Evolutionary conservation across 2,113 vertebrate genomes (phyloP), one percentile per base, ranked within the genome.

Genomic region (Peromyscus leucopus): DNA sequence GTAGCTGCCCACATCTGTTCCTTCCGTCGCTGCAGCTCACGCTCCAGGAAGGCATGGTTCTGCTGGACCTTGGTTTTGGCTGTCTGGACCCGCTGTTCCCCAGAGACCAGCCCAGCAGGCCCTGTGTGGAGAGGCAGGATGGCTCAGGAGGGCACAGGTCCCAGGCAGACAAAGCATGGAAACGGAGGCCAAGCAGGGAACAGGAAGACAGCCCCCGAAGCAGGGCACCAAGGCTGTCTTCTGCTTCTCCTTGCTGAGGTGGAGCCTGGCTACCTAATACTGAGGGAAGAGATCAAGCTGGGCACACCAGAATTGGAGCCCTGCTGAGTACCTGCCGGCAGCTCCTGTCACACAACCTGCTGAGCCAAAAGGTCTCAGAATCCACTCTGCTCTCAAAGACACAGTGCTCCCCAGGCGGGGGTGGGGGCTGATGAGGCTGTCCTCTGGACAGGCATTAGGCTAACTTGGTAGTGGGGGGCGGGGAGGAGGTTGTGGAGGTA

Each of bases 31-130:
- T 99, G 98, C 46, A 99, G 95, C 36, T 99, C 99, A 93, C 98
- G 99, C 95, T 99, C 99, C 93, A 99, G 97, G n/a, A 98, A 97
- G 2, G 86, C 39, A 0, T 99, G 99, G 94, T 98, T 99, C 92
- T 99, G 99, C 59, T 98, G 98, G 0, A 98, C 99, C 82, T 98
- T 99, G 21, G 99, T 98, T 92, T 98, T 99, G 88, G 99, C 99
- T 67, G 98, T 93, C 91, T 98, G 99, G 95, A 99, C 98, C 16
- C 99, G 98, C 76, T 99, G 99, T 72, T 99, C 99, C 51, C 99
- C 99, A 48, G 99, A 99, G 87, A 99, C 67, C 39, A 99, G 97
- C 75, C 99, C 93, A 0, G 97, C 96, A 83, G 98, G 98, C 98
- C 97, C 98, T 99, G 97, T 4, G 28, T 21, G 57, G 12, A 71